Conservation (phyloP, 2,888 invertebrate genomes). For the Spodoptera picta region DNA sequence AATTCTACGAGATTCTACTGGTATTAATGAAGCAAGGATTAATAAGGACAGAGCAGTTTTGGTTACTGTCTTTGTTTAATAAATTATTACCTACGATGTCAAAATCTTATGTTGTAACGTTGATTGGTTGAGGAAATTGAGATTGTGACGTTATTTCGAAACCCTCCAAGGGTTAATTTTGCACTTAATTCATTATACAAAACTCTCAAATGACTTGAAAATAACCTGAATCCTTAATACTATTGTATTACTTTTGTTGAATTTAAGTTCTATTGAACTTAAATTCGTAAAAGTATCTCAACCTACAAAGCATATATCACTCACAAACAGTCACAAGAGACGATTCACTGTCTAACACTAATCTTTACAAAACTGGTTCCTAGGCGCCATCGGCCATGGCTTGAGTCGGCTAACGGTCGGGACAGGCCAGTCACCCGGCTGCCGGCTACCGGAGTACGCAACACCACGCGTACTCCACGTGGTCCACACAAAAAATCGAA, state of each 20-base stretch:
- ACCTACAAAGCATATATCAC: slow-evolving; percentile 14
- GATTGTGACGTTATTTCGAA: too few species aligned
- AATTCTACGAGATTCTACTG: not conserved
- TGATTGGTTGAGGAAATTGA: too few species aligned
- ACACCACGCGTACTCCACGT: slow-evolving; percentile 42
- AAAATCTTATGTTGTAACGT: too few species aligned
- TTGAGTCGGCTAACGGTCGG: slow-evolving; percentile 68
- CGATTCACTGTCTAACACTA: slow-evolving; percentile 18
- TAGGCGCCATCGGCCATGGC: slow-evolving; percentile 47
- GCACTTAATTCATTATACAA: too few species aligned
- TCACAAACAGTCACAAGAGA: slow-evolving; percentile 11
- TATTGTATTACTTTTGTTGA: too few species aligned
- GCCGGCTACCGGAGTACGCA: slow-evolving; percentile 58
- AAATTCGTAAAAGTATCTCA: not conserved
- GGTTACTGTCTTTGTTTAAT: too few species aligned
- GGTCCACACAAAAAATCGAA: slow-evolving; percentile 19
- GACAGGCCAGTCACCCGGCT: slow-evolving; percentile 70
- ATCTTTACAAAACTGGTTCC: slow-evolving; percentile 45
- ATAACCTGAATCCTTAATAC: too few species aligned
- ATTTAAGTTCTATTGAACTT: too few species aligned
- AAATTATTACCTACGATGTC: too few species aligned
- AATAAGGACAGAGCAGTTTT: not conserved
- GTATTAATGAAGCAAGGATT: slow-evolving; percentile 14
- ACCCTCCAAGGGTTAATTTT: too few species aligned
- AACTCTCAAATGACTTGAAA: too few species aligned